phyloP scores from a whole-genome alignment of 2,113 vertebrate genomes.

The Alethe diademata region DNA sequence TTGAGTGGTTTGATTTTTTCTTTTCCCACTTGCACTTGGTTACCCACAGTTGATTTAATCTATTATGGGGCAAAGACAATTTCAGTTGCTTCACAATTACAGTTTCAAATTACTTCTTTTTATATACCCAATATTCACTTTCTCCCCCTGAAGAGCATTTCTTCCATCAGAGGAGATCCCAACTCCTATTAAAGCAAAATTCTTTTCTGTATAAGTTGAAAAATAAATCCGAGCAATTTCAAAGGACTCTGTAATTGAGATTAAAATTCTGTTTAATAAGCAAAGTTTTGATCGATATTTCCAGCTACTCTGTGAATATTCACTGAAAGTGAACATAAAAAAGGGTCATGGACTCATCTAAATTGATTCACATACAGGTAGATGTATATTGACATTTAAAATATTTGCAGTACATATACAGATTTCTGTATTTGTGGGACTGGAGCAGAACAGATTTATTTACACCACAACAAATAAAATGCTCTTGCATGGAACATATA shows the following conservation, averaged over 20 bases:
- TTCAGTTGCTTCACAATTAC: not conserved
- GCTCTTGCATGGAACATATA: not conserved
- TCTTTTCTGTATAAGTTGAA: not conserved
- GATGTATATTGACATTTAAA: not conserved
- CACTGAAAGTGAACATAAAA: not conserved
- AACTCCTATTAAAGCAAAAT: not conserved
- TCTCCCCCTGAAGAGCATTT: not conserved
- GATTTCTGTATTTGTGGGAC: not conserved
- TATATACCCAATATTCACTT: not conserved
- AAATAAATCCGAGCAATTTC: not conserved
- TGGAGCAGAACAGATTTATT: not conserved
- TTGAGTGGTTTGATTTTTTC: not conserved
- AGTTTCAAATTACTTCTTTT: conserved; percentile 1
- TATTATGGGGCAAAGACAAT: not conserved
- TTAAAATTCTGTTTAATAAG: not conserved
- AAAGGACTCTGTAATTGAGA: not conserved
- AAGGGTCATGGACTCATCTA: not conserved
- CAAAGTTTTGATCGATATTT: not conserved
- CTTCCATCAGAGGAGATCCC: not conserved
- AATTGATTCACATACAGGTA: not conserved
- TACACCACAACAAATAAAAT: not conserved
- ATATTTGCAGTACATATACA: not conserved
- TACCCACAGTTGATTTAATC: not conserved
- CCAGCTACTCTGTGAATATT: not conserved
- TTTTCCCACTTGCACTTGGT: not conserved